Evolutionary conservation across 2,888 invertebrate genomes (phyloP), one percentile per base, ranked within the genome.

Genomic region (Empis livida): DNA sequence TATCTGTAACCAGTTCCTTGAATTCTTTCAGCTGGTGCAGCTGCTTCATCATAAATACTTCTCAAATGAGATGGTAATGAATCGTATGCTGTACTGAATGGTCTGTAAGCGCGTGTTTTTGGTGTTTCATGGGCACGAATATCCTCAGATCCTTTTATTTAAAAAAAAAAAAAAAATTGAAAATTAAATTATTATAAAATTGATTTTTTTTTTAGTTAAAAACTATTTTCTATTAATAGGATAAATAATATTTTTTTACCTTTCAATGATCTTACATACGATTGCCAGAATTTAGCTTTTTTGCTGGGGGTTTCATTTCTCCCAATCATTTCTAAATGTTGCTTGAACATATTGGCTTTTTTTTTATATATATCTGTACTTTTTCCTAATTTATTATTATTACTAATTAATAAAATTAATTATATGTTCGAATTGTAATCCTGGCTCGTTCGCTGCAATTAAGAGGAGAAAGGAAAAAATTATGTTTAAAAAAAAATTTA

Each of bases 231-330:
- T n/a, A n/a, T n/a, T n/a, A n/a, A n/a, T n/a, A n/a, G n/a, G n/a
- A n/a, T n/a, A n/a, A n/a, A n/a, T n/a, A 14, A 42, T 27, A 37
- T 13, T 44, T 35, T 42, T 6, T 16, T 73, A 90, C 90, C 90
- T 80, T 90, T 90, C 60, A 90, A 78, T 74, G 90, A 90, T 73
- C 90, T 82, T 71, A 90, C 87, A 72, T 85, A 90, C 67, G 89
- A 88, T 74, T 89, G 89, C 90, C 90, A 90, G 75, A 90, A 90
- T 76, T 82, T 90, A 71, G 90, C 90, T 76, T 90, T 90, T 77
- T 86, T 88, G 74, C 86, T 84, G 69, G 88, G 82, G 70, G 84
- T 80, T 77, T 90, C 90, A 72, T 90, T 89, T 74, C 89, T 83
- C 75, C 89, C 87, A 71, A 90, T 90, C 86, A 90, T 89, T 76